These are phyloP conservation scores for Drosophila aldrichi DNA, from an alignment of 2,888 invertebrate genomes.

Conservation along the genomic window DNA sequence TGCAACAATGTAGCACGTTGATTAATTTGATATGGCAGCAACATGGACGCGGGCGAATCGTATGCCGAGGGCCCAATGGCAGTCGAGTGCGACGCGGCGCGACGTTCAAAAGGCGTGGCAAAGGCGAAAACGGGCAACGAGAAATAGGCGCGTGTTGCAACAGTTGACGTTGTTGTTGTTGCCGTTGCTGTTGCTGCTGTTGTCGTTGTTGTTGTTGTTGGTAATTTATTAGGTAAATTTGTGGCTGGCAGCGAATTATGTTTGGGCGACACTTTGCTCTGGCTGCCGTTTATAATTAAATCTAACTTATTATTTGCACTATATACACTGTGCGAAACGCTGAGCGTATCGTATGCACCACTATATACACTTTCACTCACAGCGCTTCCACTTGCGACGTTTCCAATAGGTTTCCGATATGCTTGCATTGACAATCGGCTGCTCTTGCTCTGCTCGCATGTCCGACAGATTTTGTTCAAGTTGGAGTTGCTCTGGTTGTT, in stretches of 20 bases:
- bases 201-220: conserved; percentile 45
- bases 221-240: conserved; percentile 79
- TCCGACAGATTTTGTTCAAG: conserved; percentile 45
- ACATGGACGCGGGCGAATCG: conserved; percentile 72
- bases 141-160: conserved; percentile 44
- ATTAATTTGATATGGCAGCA: conserved; percentile 80
- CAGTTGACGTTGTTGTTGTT: conserved; percentile 19
- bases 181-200: conserved; percentile 19
- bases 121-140: conserved; percentile 6
- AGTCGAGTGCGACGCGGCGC: conserved; percentile 70
- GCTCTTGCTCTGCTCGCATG: conserved; percentile 57
- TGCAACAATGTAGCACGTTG: conserved; percentile 81
- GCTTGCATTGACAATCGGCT: conserved; percentile 27
- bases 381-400: conserved; percentile 53
- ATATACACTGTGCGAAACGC: conserved; percentile 72
- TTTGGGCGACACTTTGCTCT: conserved; percentile 48
- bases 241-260: conserved; percentile 57
- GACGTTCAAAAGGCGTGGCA: conserved; percentile 32
- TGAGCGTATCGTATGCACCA: conserved; percentile 17
- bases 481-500: conserved; percentile 18
- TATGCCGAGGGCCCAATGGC: conserved; percentile 44
- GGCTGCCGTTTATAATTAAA: conserved; percentile 66
- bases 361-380: conserved; percentile 50
- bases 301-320: conserved; percentile 76
- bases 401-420: conserved; percentile 73